Base-by-base conservation (phyloP, 2,797 vertebrate species). In the Phoebastria nigripes region DNA sequence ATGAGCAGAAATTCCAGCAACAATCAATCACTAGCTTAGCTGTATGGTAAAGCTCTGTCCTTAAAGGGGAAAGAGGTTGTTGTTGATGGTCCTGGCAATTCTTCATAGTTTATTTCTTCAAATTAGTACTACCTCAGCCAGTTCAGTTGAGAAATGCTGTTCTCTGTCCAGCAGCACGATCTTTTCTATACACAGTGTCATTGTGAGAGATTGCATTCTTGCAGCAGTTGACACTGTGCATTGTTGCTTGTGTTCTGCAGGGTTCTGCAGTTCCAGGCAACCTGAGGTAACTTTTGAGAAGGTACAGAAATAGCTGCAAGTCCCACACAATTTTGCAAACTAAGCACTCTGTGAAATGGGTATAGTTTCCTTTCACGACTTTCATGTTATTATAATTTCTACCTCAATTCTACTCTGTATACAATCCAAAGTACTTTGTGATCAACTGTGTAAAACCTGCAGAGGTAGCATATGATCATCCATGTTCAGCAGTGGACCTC, bases 401-500 rank as follows among this genome's bases (percentile, higher is more conserved):
- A 25, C 61, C n/a, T 54, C 31, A 29, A 9, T 39, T 82, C 16
- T 39, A 9, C 29, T n/a, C 33, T 47, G 44, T 19, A 19, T 15
- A 6, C 33, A 37, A 10, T 26, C 21, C 67, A 37, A 19, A 65
- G 42, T 15, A 15, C 51, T 42, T 44, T 13, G 44, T 16, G 54
- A 14, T 42, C 42, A 14, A 8, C 16, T 39, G 47, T 54, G 49
- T 24, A n/a, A 41, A 47, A 25, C 44, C 35, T 49, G 74, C 66
- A 35, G 41, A 62, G 73, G 65, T 6, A 37, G n/a, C 2, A 0
- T 15, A 5, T 7, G 6, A 11, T 49, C 4, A 5, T 28, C 55
- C 24, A 1, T 24, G n/a, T 16, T 39, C 55, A 39, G 73, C n/a
- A 46, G 63, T 1, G 29, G 19, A 15, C 55, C 47, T 54, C 29